Evolutionary conservation across 2,113 vertebrate species (phyloP).

Genomic region (Lophochroa leadbeateri): DNA sequence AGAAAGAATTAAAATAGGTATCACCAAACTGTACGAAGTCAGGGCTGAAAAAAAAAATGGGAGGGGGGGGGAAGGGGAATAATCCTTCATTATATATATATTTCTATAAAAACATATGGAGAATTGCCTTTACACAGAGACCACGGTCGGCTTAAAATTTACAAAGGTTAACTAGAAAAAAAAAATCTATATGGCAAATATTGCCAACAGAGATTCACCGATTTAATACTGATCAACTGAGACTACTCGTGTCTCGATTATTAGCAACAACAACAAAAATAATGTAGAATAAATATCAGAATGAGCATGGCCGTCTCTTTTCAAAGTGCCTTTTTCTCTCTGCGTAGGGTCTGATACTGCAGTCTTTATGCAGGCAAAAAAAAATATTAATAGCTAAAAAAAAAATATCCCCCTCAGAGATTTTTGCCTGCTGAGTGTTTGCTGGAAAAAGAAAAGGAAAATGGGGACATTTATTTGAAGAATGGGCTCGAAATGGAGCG

Average conservation of each 20-base stretch:
- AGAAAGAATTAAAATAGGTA: too few species aligned
- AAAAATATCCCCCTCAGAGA: slow-evolving; percentile 8
- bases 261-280: slow-evolving; percentile 64
- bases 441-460: not conserved
- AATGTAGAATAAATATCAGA: slow-evolving; percentile 92
- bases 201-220: too few species aligned
- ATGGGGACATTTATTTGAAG: not conserved
- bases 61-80: too few species aligned
- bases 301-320: slow-evolving; percentile 83
- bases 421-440: not conserved
- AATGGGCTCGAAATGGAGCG: not conserved
- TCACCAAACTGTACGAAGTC: too few species aligned
- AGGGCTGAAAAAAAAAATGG: too few species aligned
- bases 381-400: not conserved
- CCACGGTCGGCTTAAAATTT: too few species aligned
- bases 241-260: slow-evolving; percentile 79
- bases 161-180: too few species aligned
- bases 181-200: too few species aligned
- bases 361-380: slow-evolving; percentile 19
- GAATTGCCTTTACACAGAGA: too few species aligned
- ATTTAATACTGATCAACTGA: slow-evolving; percentile 67
- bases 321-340: slow-evolving; percentile 93
- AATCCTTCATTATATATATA: too few species aligned
- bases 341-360: slow-evolving; percentile 62
- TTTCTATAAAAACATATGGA: too few species aligned